Base-by-base conservation (phyloP, 2,797 vertebrate species). In the Neosilurus hyrtlii region DNA sequence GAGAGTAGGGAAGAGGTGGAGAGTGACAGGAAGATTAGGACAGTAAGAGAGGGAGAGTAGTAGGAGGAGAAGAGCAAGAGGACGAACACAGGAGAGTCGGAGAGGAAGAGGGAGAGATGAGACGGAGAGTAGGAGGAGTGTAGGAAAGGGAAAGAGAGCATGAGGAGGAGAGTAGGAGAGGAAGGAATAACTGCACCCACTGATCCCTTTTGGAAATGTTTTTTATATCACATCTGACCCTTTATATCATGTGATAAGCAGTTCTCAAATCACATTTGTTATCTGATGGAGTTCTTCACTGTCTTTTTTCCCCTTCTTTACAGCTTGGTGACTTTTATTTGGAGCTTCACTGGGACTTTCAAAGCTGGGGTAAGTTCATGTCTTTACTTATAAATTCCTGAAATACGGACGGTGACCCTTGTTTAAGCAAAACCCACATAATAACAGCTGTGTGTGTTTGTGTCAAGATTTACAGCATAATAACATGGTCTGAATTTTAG, bases 311-410 rank as follows among this genome's bases (percentile, higher is more conserved):
- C 18, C n/a, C 7, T 16, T 12, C 77, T 92, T 92, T 92, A 82
- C 92, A 99, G 98, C 96, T 99, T 87, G 97, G 98, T 89, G 97
- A 99, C 91, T 99, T 99, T 94, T 99, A 99, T 92, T 92, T 99
- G 94, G 97, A 99, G 93, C 96, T 99, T 94, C 98, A 99, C 92
- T 99, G 98, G 98, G 98, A 99, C 93, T 99, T 99, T 94, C 97
- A 99, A 94, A 99, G 97, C 92, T 99, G 98, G 98, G 98, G 98
- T 99, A 94, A 98, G 97, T 94, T 79, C 10, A 37, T 54, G 20
- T 57, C 8, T 66, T 75, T 51, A 62, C 57, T 87, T 77, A 16
- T 63, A 20, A 49, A 63, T 52, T 77, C 65, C 70, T 49, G 63
- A 66, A 76, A 68, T 37, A 26, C 37, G 52, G 24, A 80, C 11